Evolutionary conservation across 2,888 invertebrate genomes (phyloP), one percentile per base, ranked within the genome.

Genomic region (Oscheius sp.): DNA sequence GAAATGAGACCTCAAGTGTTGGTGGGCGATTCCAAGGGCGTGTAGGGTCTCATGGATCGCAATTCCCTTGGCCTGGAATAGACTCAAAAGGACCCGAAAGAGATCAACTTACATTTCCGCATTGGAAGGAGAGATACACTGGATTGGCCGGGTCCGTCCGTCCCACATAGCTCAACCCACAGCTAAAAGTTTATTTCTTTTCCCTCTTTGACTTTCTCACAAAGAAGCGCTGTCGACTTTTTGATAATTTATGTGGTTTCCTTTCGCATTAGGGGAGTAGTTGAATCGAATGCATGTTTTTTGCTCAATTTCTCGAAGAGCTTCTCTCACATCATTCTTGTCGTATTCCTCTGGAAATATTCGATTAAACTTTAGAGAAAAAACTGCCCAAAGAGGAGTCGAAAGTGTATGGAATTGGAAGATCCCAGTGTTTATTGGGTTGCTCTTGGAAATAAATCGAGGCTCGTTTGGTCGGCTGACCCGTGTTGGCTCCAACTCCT

Each of bases 151-250:
- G 83, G 15, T 79, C 75, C 1, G 79, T 74, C 48, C 76, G 39
- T 20, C 84, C 84, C 48, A 84, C 81, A 65, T 84, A 83, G 17
- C 80, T 80, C 33, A 84, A 61, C 10, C 84, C 84, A 72, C 84
- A 84, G 61, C 83, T 84, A 68, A 67, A 81, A 75, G 2, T n/a
- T 12, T 12, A 5, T 23, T 12, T 25, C 20, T 23, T 12, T 31
- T 29, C 53, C 29, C 5, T n/a, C 12, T 31, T 33, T 33, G 15
- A 20, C 6, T 5, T 15, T 3, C 73, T 73, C 48, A 82, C 82
- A 82, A 82, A 8, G 79, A 71, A 8, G 82, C 73, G 20, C 73
- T 76, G 37, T 78, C 76, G n/a, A 79, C 72, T 72, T 84, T 84
- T 53, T 75, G 74, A 53, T 84, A 84, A 70, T 81, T 82, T 12